Base-by-base conservation (phyloP, 2,113 vertebrate species). In the Diadophis punctatus region DNA sequence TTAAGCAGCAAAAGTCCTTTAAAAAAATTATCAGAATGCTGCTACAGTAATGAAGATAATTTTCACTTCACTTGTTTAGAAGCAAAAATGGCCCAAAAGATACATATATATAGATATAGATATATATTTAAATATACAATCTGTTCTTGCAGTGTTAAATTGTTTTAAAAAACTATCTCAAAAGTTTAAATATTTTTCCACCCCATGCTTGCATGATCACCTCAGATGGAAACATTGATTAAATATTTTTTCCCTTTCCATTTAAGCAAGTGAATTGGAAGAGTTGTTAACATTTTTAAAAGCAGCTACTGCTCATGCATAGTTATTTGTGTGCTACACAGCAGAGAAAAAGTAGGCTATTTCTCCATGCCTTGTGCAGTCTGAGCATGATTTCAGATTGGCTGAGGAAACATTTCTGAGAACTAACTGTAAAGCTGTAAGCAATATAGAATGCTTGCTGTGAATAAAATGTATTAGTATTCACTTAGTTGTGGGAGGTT, bases 371-470 rank as follows among this genome's bases (percentile, higher is more conserved):
- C 52, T 87, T 11, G 0, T 4, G 90, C 0, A 91, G 91, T 93
- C 95, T 95, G 95, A 95, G 95, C 96, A 93, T 95, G 51, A 43
- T 52, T 87, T 95, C 94, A 95, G 96, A 96, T 95, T 96, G 96
- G 92, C 94, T 0, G 27, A 88, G 74, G 48, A 86, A n/a, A 49
- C 52, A 58, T 91, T 90, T 49, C 74, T 68, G 0, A 0, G 2
- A 90, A 87, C 60, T 0, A 6, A 18, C 6, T 0, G 52, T 68
- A 55, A 46, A 95, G 90, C 93, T 93, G 93, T 16, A 86, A 84
- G 0, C 89, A 87, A 1, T 87, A 90, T 43, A 91, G 80, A 93
- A 90, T 22, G 74, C 22, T 0, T 34, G 85, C 84, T 1, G 0
- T 39, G 53, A 3, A 39, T 0, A 63, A 49, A 94, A 25, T 0